Evolutionary conservation across 2,797 vertebrate species (phyloP), one percentile per base, ranked within the genome.

Genomic region (Eurystomus glaucurus): DNA sequence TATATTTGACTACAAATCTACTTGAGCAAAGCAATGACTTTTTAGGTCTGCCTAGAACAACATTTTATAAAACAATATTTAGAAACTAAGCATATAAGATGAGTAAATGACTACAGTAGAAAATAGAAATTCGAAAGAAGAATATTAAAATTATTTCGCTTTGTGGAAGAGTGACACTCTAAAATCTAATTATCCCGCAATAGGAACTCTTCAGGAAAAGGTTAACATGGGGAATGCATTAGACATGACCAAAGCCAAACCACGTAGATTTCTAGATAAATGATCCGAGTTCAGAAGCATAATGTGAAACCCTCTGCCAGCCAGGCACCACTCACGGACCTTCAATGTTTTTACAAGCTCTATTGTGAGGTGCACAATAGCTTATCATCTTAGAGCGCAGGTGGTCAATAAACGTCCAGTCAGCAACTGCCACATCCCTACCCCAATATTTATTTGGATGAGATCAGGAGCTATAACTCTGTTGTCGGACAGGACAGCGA

Each of bases 221-320:
- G 72, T 65, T 76, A 88, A 61, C 62, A 51, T 35, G 31, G 41
- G 62, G 57, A 85, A 93, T n/a, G 14, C 21, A 78, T 66, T 88
- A 81, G 20, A 88, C n/a, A 23, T 17, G 15, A 69, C 37, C 37
- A 69, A 92, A 85, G 60, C 35, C 43, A 58, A 88, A 90, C 3
- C 69, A 96, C 39, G 64, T 46, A 88, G 77, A 71, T 86, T 93
- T 93, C 90, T 72, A 91, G 76, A 92, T 48, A 91, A 85, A 83
- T 14, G 2, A 87, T 41, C 45, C 83, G 82, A 94, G 77, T 75
- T 92, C 66, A 93, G 74, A 88, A 54, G 33, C 43, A 78, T 26
- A 76, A 88, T 31, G 39, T 2, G 17, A 57, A 93, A 90, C 69
- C 37, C 20, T 79, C 61, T 68, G 58, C 68, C 70, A 85, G 74